A percentile compares a stretch with the other conserved stretches of the same genome.
These are phyloP conservation scores for Sclerodermus sp. DNA, from an alignment of 2,888 invertebrate genomes.

Conservation along the genomic window DNA sequence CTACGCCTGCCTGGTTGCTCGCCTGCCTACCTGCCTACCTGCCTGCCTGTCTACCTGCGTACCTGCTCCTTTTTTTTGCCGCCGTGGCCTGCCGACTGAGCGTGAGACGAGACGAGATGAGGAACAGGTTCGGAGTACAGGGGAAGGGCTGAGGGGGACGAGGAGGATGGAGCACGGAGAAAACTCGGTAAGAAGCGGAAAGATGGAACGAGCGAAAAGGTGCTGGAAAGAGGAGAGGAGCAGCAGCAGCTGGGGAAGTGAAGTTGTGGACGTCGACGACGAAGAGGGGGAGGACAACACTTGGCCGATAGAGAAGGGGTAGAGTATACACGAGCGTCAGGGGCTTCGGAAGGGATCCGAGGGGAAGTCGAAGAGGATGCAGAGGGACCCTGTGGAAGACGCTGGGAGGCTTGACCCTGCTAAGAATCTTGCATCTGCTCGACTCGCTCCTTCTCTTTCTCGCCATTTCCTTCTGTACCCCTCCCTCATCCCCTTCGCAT, in stretches of 20 bases:
- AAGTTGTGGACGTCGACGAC: no score
- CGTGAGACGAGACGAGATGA: no score
- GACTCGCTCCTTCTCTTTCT: conserved; percentile 12
- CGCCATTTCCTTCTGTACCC: conserved; percentile 10
- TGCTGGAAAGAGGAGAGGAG: no score
- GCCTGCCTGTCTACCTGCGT: not conserved
- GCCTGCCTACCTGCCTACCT: not conserved
- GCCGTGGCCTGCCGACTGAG: not conserved
- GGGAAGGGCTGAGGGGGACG: no score
- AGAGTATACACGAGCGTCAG: conserved; percentile 14
- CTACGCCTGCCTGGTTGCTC: conserved; percentile 9
- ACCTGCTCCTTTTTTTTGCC: not conserved
- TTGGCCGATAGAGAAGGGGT: conserved; percentile 14
- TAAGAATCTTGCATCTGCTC: conserved; percentile 50
- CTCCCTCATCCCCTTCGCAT: conserved; percentile 10
- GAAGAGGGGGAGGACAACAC: conserved; percentile 12
- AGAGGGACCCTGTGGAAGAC: conserved; percentile 26
- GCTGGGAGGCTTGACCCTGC: conserved; percentile 43
- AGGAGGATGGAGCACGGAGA: no score
- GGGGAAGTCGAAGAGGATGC: not conserved
- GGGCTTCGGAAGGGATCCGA: no score
- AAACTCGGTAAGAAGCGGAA: not conserved
- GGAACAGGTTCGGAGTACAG: no score
- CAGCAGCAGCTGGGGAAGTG: no score
- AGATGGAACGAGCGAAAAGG: no score